These are phyloP conservation scores for Drosophila mettleri DNA, from an alignment of 2,888 invertebrate species.

Conservation along the genomic window DNA sequence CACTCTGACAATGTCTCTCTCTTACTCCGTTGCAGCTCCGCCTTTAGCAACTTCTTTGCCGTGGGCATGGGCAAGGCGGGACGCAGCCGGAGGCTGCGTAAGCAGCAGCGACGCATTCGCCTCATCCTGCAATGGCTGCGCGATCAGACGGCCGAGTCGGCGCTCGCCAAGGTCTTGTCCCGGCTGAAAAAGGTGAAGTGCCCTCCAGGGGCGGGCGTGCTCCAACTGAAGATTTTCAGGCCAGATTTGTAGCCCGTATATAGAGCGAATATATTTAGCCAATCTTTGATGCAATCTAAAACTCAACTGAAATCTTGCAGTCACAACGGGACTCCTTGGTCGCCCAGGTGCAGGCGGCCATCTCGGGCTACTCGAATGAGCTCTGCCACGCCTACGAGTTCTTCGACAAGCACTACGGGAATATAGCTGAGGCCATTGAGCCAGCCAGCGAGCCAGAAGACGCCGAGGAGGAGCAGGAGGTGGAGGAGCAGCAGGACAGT, in stretches of 20 bases:
- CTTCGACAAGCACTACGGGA: conserved; percentile 85
- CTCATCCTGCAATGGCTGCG: conserved; percentile 91
- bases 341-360: conserved; percentile 87
- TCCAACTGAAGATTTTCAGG: not conserved
- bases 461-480: conserved; percentile 31
- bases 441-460: conserved; percentile 42
- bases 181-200: conserved; percentile 86
- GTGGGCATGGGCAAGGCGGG: conserved; percentile 84
- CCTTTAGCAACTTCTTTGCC: conserved; percentile 90
- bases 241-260: not conserved
- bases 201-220: not conserved
- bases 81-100: conserved; percentile 84
- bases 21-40: conserved; percentile 67
- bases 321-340: conserved; percentile 86
- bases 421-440: conserved; percentile 33
- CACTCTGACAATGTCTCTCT: not conserved
- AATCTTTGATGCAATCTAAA: too few relatives aligned
- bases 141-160: conserved; percentile 89
- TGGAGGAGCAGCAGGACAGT: conserved; percentile 28
- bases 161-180: conserved; percentile 88
- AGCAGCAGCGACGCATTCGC: conserved; percentile 89
- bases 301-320: conserved; percentile 58
- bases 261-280: too few relatives aligned
- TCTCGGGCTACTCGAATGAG: conserved; percentile 88
- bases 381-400: conserved; percentile 87